Conservation (phyloP, 2,888 invertebrate species). For the Daptonema setosum region DNA sequence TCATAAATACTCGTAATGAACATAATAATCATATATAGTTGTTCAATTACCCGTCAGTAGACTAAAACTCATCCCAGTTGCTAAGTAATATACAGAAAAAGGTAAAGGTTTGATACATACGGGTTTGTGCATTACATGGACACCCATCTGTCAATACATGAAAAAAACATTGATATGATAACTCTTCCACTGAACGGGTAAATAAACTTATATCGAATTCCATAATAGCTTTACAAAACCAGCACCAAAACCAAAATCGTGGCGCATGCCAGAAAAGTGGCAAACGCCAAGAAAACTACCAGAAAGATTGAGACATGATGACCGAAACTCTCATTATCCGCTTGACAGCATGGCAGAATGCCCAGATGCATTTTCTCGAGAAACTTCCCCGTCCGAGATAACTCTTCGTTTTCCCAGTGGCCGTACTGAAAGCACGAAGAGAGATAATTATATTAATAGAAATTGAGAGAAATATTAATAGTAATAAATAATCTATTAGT, state of each 20-base stretch:
- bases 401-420: neutral
- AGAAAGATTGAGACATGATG: slow-evolving; percentile 2
- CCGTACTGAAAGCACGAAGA: too few relatives aligned
- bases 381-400: neutral
- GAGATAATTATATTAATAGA: too few relatives aligned
- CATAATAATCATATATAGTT: neutral
- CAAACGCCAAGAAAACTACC: neutral
- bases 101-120: too few relatives aligned
- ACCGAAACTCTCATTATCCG: neutral
- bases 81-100: neutral
- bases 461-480: too few relatives aligned
- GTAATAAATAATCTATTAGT: too few relatives aligned
- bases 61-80: neutral
- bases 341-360: neutral
- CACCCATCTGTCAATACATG: too few relatives aligned
- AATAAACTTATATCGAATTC: too few relatives aligned
- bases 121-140: too few relatives aligned
- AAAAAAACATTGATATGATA: too few relatives aligned
- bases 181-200: too few relatives aligned
- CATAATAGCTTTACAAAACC: neutral
- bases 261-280: neutral
- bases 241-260: neutral
- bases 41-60: neutral
- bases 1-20: too few relatives aligned
- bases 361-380: neutral